Conservation (phyloP, 2,113 vertebrate species). For the Chionomys nivalis region DNA sequence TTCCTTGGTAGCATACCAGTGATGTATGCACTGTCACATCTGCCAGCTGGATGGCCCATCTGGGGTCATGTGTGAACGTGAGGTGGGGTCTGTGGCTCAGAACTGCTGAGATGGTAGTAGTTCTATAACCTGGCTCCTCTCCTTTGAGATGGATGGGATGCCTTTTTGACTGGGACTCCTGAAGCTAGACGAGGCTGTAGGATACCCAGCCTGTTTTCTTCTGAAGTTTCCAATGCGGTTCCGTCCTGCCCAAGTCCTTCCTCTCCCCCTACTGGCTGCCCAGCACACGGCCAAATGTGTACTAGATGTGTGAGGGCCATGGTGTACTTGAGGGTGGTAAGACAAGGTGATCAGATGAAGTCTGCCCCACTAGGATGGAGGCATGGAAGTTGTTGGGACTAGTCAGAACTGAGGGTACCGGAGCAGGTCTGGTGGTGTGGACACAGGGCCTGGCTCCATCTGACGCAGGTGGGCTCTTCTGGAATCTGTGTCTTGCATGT, state of each 20-base stretch:
- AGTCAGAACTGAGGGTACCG: fast-evolving
- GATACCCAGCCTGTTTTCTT: not conserved
- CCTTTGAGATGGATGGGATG: fast-evolving
- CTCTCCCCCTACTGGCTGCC: not conserved
- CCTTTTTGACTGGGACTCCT: not conserved
- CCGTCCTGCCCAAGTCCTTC: fast-evolving
- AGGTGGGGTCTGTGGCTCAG: not conserved
- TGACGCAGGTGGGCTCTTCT: not conserved
- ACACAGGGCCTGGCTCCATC: too few species aligned
- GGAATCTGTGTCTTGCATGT: too few species aligned
- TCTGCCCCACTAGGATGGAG: not conserved
- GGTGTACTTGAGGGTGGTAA: not conserved
- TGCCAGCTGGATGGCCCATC: not conserved
- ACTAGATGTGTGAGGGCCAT: not conserved
- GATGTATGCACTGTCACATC: fast-evolving
- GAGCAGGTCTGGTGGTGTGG: too few species aligned
- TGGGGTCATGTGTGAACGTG: not conserved
- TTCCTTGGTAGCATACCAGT: not conserved
- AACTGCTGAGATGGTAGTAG: too few species aligned
- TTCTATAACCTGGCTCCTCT: too few species aligned
- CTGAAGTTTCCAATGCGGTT: not conserved
- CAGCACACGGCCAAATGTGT: too few species aligned
- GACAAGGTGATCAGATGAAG: too few species aligned
- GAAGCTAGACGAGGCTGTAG: fast-evolving
- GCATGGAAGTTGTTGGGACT: too few species aligned